Conservation (phyloP, 2,113 vertebrate species). For the Ochotona princeps region DNA sequence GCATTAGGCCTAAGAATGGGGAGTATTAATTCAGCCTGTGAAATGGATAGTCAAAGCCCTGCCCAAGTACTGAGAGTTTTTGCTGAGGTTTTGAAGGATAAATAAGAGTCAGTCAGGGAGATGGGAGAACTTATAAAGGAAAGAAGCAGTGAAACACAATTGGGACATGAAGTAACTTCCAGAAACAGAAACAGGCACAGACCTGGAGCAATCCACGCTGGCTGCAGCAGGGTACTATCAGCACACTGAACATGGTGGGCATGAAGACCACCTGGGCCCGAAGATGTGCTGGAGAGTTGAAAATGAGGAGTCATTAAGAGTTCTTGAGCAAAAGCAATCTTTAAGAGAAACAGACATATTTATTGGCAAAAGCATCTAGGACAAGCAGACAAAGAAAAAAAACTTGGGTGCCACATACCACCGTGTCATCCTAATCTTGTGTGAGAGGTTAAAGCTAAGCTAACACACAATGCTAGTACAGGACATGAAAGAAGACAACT, state of each 20-base stretch:
- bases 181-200: background rate
- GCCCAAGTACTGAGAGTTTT: background rate
- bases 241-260: fast-evolving
- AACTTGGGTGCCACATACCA: background rate
- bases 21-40: background rate
- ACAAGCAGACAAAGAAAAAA: background rate
- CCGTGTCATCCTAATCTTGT: background rate
- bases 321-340: background rate
- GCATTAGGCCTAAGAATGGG: background rate
- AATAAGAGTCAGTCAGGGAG: background rate
- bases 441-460: background rate
- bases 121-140: background rate
- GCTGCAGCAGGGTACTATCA: background rate
- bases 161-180: background rate
- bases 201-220: background rate
- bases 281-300: background rate
- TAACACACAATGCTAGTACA: background rate
- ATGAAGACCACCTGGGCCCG: background rate
- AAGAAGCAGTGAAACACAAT: background rate
- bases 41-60: background rate
- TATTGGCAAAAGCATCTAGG: background rate
- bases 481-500: background rate
- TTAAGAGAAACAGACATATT: background rate
- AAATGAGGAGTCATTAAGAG: background rate
- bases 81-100: background rate